Conservation (phyloP, 2,797 vertebrate genomes). For the Sebastes oblongus region DNA sequence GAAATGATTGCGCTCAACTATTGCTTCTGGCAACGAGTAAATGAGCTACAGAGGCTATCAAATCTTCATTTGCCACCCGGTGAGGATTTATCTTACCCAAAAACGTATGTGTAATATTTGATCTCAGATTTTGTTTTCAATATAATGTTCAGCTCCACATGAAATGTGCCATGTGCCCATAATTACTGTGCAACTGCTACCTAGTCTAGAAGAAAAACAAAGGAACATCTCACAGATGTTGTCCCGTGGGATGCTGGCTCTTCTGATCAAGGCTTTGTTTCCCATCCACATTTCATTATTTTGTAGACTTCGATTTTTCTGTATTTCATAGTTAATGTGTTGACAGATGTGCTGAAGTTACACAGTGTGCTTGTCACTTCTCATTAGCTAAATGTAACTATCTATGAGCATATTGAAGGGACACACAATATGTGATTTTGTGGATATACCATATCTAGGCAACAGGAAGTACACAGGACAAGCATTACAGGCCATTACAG, state of each 20-base stretch:
- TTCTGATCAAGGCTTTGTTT: constrained; percentile 36
- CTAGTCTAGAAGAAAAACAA: constrained; percentile 30
- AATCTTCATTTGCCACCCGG: constrained; percentile 18
- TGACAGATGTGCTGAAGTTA: constrained; percentile 22
- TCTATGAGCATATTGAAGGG: constrained; percentile 24
- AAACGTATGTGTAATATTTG: constrained; percentile 28
- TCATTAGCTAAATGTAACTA: constrained; percentile 26
- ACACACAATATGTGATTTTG: constrained; percentile 14
- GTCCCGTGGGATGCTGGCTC: constrained; percentile 40
- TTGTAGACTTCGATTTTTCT: not conserved
- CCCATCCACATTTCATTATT: constrained; percentile 7
- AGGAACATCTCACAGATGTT: constrained; percentile 52
- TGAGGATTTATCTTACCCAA: constrained; percentile 9
- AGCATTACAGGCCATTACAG: not conserved
- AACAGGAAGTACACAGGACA: not conserved
- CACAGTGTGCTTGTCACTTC: not conserved
- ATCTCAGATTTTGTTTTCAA: constrained; percentile 54
- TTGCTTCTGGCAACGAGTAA: constrained; percentile 7
- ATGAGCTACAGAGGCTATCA: constrained; percentile 16
- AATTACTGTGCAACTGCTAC: constrained; percentile 47
- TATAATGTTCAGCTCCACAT: constrained; percentile 40
- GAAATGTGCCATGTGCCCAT: constrained; percentile 44
- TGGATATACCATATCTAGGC: not conserved
- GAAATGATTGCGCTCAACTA: not conserved
- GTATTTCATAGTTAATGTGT: not conserved